Percentiles rank a stretch among this genome's conserved stretches.
phyloP scores from a whole-genome alignment of 2,797 vertebrate species.

The Rhinatrema bivittatum region DNA sequence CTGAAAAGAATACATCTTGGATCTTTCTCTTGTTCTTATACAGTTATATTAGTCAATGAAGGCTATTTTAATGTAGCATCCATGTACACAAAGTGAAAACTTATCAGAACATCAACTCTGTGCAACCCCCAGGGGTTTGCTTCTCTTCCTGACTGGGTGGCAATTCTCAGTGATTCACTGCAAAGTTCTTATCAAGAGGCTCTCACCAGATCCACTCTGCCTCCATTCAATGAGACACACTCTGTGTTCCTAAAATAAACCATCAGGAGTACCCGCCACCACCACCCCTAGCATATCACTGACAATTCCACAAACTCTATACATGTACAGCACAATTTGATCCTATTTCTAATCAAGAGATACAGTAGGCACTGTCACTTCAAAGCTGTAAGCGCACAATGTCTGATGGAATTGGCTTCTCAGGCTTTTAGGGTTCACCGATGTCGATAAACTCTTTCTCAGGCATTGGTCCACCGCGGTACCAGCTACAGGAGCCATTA shows the following conservation, averaged over 20 bases:
- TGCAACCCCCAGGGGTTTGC: slow-evolving; percentile 13
- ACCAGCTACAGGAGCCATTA: slow-evolving; percentile 83
- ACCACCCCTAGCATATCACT: background rate
- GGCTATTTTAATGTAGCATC: slow-evolving; percentile 5
- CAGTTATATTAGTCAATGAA: slow-evolving; percentile 25
- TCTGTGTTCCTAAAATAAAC: no score
- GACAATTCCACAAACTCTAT: slow-evolving; percentile 16
- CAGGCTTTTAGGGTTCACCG: slow-evolving; percentile 69
- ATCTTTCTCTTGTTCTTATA: slow-evolving; percentile 15
- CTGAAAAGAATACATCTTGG: no score
- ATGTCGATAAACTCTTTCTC: slow-evolving; percentile 79
- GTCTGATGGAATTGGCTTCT: slow-evolving; percentile 10
- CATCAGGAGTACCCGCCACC: no score
- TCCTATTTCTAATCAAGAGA: slow-evolving; percentile 19
- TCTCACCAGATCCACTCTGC: no score
- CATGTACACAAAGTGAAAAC: slow-evolving; percentile 7
- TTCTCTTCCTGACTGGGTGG: slow-evolving; percentile 3
- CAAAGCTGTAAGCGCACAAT: slow-evolving; percentile 15
- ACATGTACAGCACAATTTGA: slow-evolving; percentile 9
- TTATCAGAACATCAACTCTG: slow-evolving; percentile 9
- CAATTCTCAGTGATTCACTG: no score
- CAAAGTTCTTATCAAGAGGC: no score
- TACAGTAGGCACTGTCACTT: slow-evolving; percentile 12
- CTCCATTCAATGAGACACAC: no score
- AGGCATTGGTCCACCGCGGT: slow-evolving; percentile 62